Evolutionary conservation across 2,888 invertebrate genomes (phyloP).

Genomic region (Drosophila eohydei): DNA sequence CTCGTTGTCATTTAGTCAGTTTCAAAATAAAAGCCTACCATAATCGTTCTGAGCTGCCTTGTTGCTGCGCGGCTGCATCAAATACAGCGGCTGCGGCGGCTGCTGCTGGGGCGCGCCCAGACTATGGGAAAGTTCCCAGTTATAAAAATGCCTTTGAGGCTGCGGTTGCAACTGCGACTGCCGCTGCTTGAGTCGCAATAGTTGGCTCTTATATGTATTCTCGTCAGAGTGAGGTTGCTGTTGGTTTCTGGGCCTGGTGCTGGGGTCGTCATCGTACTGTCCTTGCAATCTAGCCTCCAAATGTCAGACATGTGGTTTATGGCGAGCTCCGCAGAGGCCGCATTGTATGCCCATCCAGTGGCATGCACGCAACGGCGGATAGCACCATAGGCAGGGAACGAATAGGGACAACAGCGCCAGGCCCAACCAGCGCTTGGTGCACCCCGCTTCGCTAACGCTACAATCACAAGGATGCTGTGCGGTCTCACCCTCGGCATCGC

Average conservation of each 20-base stretch:
- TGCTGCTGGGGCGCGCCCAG: slow-evolving; percentile 68
- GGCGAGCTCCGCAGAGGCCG: slow-evolving; percentile 93
- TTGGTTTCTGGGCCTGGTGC: slow-evolving; percentile 76
- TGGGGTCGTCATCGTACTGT: slow-evolving; percentile 78
- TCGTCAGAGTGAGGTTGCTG: slow-evolving; percentile 36
- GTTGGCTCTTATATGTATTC: slow-evolving; percentile 57
- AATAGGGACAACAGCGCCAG: slow-evolving; percentile 93
- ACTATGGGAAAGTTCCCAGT: slow-evolving; percentile 75
- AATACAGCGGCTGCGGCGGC: slow-evolving; percentile 54
- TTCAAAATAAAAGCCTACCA: slow-evolving; percentile 70
- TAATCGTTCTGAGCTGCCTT: slow-evolving; percentile 79
- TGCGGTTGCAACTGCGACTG: slow-evolving; percentile 62
- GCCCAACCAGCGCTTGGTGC: slow-evolving; percentile 93
- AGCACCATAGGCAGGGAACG: slow-evolving; percentile 97
- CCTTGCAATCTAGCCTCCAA: slow-evolving; percentile 84
- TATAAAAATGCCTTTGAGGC: slow-evolving; percentile 70
- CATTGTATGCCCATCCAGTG: slow-evolving; percentile 93
- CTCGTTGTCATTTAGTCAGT: slow-evolving; percentile 8
- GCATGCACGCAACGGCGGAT: slow-evolving; percentile 93
- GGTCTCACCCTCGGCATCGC: slow-evolving; percentile 95
- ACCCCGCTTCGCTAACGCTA: slow-evolving; percentile 88
- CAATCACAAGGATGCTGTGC: slow-evolving; percentile 94
- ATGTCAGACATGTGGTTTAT: slow-evolving; percentile 87
- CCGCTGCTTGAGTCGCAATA: slow-evolving; percentile 61
- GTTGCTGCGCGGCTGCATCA: slow-evolving; percentile 62